phyloP scores from a whole-genome alignment of 2,888 invertebrate species.

The Dicyrtoma fusca region DNA sequence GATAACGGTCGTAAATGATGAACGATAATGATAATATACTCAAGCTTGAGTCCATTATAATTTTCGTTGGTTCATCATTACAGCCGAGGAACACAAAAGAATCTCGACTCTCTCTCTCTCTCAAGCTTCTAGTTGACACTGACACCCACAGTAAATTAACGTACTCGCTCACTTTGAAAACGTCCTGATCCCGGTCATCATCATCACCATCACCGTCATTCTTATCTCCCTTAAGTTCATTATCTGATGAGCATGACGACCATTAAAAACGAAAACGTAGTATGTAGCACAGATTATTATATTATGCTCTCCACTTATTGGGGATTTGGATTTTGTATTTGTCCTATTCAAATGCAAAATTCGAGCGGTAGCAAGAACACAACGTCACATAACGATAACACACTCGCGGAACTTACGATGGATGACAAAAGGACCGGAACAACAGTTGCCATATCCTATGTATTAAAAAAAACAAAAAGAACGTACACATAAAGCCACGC shows the following conservation, averaged over 20 bases:
- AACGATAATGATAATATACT: slow-evolving; percentile 13
- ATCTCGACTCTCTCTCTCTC: too few species aligned
- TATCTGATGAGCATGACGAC: slow-evolving; percentile 29
- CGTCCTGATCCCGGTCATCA: slow-evolving; percentile 16
- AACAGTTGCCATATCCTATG: too few species aligned
- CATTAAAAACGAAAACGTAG: slow-evolving; percentile 15
- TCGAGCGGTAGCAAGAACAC: too few species aligned
- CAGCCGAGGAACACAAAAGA: not conserved
- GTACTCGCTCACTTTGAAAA: not conserved
- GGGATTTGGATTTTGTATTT: too few species aligned
- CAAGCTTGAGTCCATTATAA: slow-evolving; percentile 8
- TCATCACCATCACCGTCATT: slow-evolving; percentile 9
- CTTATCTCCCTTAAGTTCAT: slow-evolving; percentile 8
- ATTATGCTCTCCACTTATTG: too few species aligned
- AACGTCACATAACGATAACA: too few species aligned
- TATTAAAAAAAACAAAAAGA: too few species aligned
- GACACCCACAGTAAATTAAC: slow-evolving; percentile 17
- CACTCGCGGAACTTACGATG: too few species aligned
- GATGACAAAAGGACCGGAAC: too few species aligned
- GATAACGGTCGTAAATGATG: slow-evolving; percentile 15
- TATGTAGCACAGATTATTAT: too few species aligned
- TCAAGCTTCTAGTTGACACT: slow-evolving; percentile 16
- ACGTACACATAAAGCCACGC: too few species aligned
- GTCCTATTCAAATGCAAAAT: too few species aligned
- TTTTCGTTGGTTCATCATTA: slow-evolving; percentile 1